A percentile compares a stretch with the other conserved stretches of the same genome.
Conservation (phyloP, 2,113 vertebrate species). For the Halichoeres trimaculatus region DNA sequence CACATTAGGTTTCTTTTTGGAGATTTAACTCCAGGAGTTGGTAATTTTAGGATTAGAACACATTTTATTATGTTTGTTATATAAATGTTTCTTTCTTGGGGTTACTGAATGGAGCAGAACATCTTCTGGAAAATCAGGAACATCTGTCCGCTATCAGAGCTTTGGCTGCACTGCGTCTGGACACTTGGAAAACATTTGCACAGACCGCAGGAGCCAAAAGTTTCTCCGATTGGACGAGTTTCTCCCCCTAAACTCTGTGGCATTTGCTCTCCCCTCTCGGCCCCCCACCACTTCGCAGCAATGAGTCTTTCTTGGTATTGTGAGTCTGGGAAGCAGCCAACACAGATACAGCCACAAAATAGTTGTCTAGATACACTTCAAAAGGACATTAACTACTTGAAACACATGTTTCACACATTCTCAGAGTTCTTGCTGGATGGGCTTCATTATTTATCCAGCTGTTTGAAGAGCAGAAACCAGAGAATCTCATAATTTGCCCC, state of each 20-base stretch:
- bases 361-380: slow-evolving; percentile 16
- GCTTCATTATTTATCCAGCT: not conserved
- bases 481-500: not conserved
- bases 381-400: slow-evolving; percentile 18
- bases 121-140: slow-evolving; percentile 72
- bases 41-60: not conserved
- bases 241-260: slow-evolving; percentile 50
- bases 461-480: not conserved
- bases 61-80: not conserved
- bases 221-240: slow-evolving; percentile 56
- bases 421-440: not conserved
- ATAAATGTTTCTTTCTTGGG: not conserved
- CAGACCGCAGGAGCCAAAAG: slow-evolving; percentile 71
- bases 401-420: not conserved
- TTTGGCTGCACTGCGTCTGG: slow-evolving; percentile 69
- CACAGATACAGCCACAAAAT: slow-evolving; percentile 4
- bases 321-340: slow-evolving; percentile 44
- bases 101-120: slow-evolving; percentile 59
- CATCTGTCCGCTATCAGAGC: slow-evolving; percentile 80
- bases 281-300: slow-evolving; percentile 7
- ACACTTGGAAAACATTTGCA: slow-evolving; percentile 81
- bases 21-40: not conserved
- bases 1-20: not conserved
- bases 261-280: slow-evolving; percentile 40
- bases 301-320: slow-evolving; percentile 42